Base-by-base conservation (phyloP, 2,888 invertebrate genomes). In the Eupithecia abbreviata region DNA sequence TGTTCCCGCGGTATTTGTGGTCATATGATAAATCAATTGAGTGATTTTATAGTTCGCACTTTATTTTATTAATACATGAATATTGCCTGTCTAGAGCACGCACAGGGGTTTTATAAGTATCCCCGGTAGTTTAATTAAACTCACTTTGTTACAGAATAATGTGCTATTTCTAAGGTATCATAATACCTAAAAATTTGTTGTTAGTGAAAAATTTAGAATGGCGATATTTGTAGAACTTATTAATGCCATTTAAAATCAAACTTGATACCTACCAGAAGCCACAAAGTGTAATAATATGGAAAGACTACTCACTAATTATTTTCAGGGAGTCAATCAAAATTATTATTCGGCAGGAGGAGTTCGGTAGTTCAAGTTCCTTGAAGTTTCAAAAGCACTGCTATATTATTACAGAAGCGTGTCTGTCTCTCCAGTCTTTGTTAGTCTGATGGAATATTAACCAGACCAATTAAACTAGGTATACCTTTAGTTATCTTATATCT, bases 1-100 rank as follows among this genome's bases (percentile, higher is more conserved):
- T 84, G 85, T 84, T 84, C 85, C 84, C 84, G 72, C 70, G 84
- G 82, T 81, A 83, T 83, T 82, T 77, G 81, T 79, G 70, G 43
- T 45, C 47, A 30, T 15, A 79, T 77, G 74, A 82, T 87, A 86
- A 86, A 86, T 88, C 82, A 85, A 84, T 85, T 85, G 69, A 74
- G 62, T 73, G 66, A 67, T 79, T 82, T 82, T 84, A 80, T 81
- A 80, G 77, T 80, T 77, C 15, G 65, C 68, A 71, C 62, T 65
- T 66, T 45, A 76, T 80, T 30, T 77, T 76, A 80, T 82, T 78
- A 73, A 75, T 73, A 45, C 73, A 78, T 77, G 71, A 71, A 62
- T 79, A 73, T 18, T 73, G 41, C 43, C 75, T 62, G 72, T 76
- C 73, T 66, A 42, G 18, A 49, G 5, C 55, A 75, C 45, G 67